Base-by-base conservation (phyloP, 2,888 invertebrate genomes). In the Lasiommata megera region DNA sequence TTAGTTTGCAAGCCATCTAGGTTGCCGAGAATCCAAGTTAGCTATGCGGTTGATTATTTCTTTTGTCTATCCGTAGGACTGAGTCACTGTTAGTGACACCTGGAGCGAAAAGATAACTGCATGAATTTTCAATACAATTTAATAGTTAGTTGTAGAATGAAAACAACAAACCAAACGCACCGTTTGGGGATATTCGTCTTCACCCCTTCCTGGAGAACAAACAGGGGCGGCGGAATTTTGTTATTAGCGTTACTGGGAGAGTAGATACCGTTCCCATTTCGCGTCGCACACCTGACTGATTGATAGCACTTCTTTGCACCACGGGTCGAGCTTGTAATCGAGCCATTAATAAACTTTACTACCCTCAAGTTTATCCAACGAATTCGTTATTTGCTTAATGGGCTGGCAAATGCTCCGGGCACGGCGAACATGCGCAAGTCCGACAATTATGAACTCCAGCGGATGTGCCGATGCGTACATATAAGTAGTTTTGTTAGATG, bases 301-400 rank as follows among this genome's bases (percentile, higher is more conserved):
- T 89, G 89, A 90, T 90, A 88, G 89, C 86, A 83, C 87, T 90
- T 89, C 90, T 90, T 90, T 90, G 86, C 82, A 84, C 88, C 87
- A 87, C 85, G 89, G 89, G 88, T 86, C 88, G 88, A 88, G 89
- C 87, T 86, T 88, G 89, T 90, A 90, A 90, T 90, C 90, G 90
- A 86, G 88, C 86, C 89, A 90, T 90, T 90, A 89, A 90, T 90
- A 90, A 90, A 90, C 80, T 89, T 89, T 89, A 89, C 87, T 85
- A 84, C 90, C 84, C 85, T 81, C 77, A 84, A 88, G 85, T 88
- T 87, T 85, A 88, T 87, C 85, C 83, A 84, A 80, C 71, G 84
- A 85, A 87, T 84, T 88, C 85, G 84, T 89, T 89, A 85, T 87
- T 88, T 86, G 86, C 79, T 85, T 89, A 90, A 90, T 89, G 87